Conservation (phyloP, 37 sponge, comb jelly and placozoan genomes). For the Cliona cf. orientalis region DNA sequence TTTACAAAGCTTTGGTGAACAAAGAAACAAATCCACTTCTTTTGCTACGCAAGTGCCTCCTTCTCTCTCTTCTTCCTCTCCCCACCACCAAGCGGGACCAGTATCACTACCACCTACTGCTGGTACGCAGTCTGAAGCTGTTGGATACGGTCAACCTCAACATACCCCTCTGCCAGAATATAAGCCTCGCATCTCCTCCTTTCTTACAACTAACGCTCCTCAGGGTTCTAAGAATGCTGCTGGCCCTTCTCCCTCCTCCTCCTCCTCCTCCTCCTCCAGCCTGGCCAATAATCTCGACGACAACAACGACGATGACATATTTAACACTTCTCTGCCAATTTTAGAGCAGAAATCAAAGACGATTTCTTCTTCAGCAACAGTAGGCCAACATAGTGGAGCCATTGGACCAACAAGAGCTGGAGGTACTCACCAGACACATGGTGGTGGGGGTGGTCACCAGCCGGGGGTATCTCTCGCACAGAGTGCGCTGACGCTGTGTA, state of each 20-base stretch:
- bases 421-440: too few relatives aligned
- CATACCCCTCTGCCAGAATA: not conserved
- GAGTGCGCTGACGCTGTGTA: slow-evolving; percentile 15
- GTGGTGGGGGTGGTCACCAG: too few relatives aligned
- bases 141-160: too few relatives aligned
- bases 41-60: not conserved
- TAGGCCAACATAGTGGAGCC: not conserved
- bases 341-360: not conserved
- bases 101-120: too few relatives aligned
- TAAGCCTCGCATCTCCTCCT: not conserved
- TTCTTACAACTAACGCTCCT: not conserved
- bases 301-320: not conserved
- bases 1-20: not conserved
- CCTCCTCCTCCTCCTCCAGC: not conserved
- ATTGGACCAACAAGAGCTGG: not conserved
- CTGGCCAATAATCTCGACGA: too few relatives aligned
- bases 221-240: not conserved
- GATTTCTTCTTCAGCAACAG: not conserved
- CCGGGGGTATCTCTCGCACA: slow-evolving; percentile 28
- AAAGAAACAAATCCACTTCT: not conserved
- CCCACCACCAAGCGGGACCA: not conserved
- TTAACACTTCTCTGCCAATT: not conserved
- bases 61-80: not conserved
- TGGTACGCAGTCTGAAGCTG: too few relatives aligned
- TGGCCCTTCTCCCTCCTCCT: not conserved